phyloP scores from a whole-genome alignment of 2,113 vertebrate species.

The Tragelaphus imberbis region DNA sequence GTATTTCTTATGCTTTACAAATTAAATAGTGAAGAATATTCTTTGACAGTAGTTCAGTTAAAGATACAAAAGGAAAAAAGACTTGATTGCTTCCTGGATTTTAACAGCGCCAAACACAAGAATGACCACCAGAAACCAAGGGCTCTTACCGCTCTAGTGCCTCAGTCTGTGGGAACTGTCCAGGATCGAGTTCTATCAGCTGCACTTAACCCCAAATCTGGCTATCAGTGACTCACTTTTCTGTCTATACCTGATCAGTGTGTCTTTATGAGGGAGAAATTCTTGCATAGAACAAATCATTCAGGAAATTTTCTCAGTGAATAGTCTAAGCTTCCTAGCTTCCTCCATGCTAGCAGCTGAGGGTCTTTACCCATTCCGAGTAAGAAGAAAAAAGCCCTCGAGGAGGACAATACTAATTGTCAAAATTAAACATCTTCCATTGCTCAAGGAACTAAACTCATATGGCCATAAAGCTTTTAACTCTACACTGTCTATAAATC shows the following conservation, averaged over 20 bases:
- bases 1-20: slow-evolving; percentile 9
- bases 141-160: background rate
- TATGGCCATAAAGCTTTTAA: background rate
- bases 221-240: background rate
- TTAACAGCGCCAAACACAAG: background rate
- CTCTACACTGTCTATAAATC: background rate
- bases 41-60: background rate
- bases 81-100: background rate
- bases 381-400: background rate
- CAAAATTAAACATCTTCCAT: background rate
- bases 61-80: background rate
- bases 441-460: background rate
- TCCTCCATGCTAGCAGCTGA: background rate
- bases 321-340: background rate
- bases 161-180: background rate
- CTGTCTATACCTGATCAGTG: background rate
- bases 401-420: background rate
- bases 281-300: background rate
- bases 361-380: background rate
- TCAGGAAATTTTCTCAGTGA: background rate
- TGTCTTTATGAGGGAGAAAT: background rate
- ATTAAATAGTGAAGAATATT: background rate
- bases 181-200: background rate
- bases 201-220: background rate
- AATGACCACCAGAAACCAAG: background rate